Percentiles rank a stretch among this genome's conserved stretches.
phyloP scores from a whole-genome alignment of 2,797 vertebrate species.

The Masticophis lateralis region DNA sequence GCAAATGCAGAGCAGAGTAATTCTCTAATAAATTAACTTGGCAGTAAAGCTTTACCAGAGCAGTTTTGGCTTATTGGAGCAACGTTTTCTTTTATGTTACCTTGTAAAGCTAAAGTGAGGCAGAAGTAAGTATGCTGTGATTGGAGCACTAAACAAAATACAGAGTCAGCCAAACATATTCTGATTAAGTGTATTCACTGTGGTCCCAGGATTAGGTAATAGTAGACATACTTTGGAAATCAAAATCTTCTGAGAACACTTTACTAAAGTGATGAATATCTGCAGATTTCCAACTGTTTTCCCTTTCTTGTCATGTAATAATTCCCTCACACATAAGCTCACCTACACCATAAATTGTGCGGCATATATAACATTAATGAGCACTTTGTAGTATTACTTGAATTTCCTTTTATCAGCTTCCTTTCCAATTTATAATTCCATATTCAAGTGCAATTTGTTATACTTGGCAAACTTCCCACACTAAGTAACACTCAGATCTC shows the following conservation, averaged over 20 bases:
- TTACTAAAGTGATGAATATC: slow-evolving; percentile 23
- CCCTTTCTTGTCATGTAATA: slow-evolving; percentile 12
- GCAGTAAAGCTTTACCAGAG: slow-evolving; percentile 71
- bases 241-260: slow-evolving; percentile 48
- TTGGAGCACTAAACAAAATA: slow-evolving; percentile 63
- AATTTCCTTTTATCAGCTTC: neutral
- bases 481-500: neutral
- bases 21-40: slow-evolving; percentile 74
- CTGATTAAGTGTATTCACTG: slow-evolving; percentile 48
- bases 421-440: neutral
- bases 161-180: slow-evolving; percentile 48
- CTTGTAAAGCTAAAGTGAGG: slow-evolving; percentile 67
- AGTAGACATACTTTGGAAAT: slow-evolving; percentile 37
- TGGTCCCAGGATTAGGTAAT: slow-evolving; percentile 59
- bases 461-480: neutral
- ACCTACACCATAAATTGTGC: neutral
- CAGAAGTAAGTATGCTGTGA: slow-evolving; percentile 63
- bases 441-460: neutral
- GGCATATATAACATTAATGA: neutral
- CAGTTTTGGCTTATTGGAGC: slow-evolving; percentile 67
- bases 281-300: slow-evolving; percentile 48
- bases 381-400: neutral
- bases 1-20: slow-evolving; percentile 74
- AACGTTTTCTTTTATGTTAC: slow-evolving; percentile 62
- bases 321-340: neutral